Evolutionary conservation across 2,797 vertebrate species (phyloP), one percentile per base, ranked within the genome.

Genomic region (Todus mexicanus): DNA sequence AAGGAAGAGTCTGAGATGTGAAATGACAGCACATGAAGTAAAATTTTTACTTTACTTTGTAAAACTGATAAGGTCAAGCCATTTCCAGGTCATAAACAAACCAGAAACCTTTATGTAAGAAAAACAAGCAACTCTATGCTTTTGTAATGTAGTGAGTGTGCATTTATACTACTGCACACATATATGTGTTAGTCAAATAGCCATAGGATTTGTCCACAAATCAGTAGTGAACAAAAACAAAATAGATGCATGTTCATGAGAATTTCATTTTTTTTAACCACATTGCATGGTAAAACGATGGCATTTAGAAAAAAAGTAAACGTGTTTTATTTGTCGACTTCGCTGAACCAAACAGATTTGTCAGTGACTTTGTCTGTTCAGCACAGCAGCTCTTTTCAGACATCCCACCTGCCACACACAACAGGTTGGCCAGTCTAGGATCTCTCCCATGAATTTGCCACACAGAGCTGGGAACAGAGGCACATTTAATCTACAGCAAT

Each of bases 1-100:
- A 91, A 63, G 86, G 79, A 85, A 93, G 89, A 95, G 38, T 57
- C 84, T 87, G 25, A 84, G 65, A 87, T 71, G 33, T 54, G 78
- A 89, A 87, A 83, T 19, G 61, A 93, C 87, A 95, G 89, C 38
- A 71, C 35, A 89, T 89, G 65, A 85, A 38, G 61, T 68, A 61
- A 61, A 82, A 71, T 83, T 94, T 91, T 65, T 68, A 80, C 35
- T 74, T 93, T 75, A 93, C 59, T 75, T 87, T 87, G 57, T 38
- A 87, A 61, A 93, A 93, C 70, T 69, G 47, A 42, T 51, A 91
- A 92, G 65, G 20, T 45, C 38, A 65, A 92, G 66, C 79, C 54
- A 54, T 80, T 90, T 95, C 45, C 75, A 92, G 89, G 84, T 85
- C 72, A 71, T 71, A 74, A 85, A 75, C 26, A 75, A 86, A 59